Base-by-base conservation (phyloP, 2,888 invertebrate species). In the Stenurella melanura region DNA sequence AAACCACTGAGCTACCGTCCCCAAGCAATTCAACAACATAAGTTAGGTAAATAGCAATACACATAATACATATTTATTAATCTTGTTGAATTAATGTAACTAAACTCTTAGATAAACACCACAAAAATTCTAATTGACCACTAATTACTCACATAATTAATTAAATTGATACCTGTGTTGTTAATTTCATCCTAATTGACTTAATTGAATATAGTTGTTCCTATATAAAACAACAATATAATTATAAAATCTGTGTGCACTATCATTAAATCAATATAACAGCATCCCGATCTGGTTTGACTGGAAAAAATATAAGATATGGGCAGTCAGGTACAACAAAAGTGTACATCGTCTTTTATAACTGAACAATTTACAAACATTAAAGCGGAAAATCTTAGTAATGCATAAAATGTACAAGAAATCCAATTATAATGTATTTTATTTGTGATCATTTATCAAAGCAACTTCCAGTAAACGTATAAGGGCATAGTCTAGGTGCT, bases 381-480 rank as follows among this genome's bases (percentile, higher is more conserved):
- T 81, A 81, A 82, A 82, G 81, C 76, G 78, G 82, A 82, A 82
- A 83, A 82, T 83, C 83, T 81, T 80, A 82, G 82, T 85, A 84
- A 85, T 83, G 83, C 81, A 83, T 82, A 82, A 82, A 83, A 79
- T 81, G 81, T 82, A 85, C 84, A 83, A 83, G 85, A 83, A 83
- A 84, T 84, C 85, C 84, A 86, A 86, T 86, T 85, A 86, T 84
- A 85, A 84, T 81, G 82, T 80, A 84, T 84, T 84, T 84, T 84
- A 84, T 86, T 82, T 83, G 79, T 76, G 81, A 80, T 82, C 84
- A 81, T 85, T 85, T 84, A 86, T 86, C 85, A 85, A 82, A 76
- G 72, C 81, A 73, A 80, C 78, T 80, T 77, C 81, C 78, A 80
- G 78, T 81, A 73, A 78, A 83, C 85, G 79, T 85, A 85, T 86